Percentiles rank a stretch among this genome's conserved stretches.
These are phyloP conservation scores for Odiellus spinosus DNA, from an alignment of 2,888 invertebrate species.

Conservation along the genomic window DNA sequence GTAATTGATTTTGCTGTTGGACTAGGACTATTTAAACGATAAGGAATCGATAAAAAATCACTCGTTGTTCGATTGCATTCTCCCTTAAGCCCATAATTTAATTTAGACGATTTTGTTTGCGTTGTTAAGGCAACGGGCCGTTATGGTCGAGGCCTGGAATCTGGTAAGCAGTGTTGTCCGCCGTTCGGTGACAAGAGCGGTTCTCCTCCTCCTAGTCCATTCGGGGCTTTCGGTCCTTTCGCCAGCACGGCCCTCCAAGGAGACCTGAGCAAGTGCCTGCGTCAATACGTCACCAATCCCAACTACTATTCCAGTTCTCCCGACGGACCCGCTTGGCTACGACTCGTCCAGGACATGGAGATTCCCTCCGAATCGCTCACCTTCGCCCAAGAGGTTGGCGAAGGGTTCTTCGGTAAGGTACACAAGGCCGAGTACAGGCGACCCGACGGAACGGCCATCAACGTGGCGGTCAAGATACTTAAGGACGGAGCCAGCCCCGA, in stretches of 20 bases:
- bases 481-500: constrained; percentile 58
- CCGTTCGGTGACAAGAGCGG: too few species aligned
- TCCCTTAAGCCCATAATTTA: too few species aligned
- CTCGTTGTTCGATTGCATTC: too few species aligned
- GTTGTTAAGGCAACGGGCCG: too few species aligned
- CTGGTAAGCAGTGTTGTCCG: too few species aligned
- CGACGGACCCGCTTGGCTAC: constrained; percentile 14
- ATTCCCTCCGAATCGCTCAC: constrained; percentile 41
- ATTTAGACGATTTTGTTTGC: too few species aligned
- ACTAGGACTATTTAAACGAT: too few species aligned
- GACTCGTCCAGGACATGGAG: constrained; percentile 18
- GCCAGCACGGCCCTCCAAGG: constrained; percentile 4
- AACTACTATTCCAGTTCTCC: constrained; percentile 21
- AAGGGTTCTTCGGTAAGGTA: constrained; percentile 20
- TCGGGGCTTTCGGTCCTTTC: too few species aligned
- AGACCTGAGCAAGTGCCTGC: constrained; percentile 17
- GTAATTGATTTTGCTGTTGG: too few species aligned
- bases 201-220: too few species aligned
- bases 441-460: constrained; percentile 26
- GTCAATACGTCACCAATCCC: constrained; percentile 22
- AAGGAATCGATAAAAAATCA: too few species aligned
- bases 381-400: constrained; percentile 21
- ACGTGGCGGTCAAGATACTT: constrained; percentile 62
- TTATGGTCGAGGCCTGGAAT: too few species aligned
- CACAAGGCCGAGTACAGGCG: constrained; percentile 15